A percentile compares a stretch with the other conserved stretches of the same genome.
Conservation (phyloP, 2,113 vertebrate species). For the Oenanthe melanoleuca region DNA sequence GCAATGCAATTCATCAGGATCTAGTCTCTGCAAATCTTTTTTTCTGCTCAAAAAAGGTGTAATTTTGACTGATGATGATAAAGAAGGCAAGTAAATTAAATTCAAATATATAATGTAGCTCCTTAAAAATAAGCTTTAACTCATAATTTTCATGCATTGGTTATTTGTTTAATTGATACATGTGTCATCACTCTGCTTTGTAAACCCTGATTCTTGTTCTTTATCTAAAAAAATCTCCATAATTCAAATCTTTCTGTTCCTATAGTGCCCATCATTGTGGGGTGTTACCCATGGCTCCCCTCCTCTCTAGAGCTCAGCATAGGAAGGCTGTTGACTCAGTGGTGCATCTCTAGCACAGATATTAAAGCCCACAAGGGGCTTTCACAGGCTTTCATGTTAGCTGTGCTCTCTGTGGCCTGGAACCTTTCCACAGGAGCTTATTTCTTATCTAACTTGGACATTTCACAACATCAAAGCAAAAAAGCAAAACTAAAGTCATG, state of each 20-base stretch:
- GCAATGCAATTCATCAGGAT: background rate
- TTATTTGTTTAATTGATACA: background rate
- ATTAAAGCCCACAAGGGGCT: background rate
- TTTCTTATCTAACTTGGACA: slow-evolving; percentile 16
- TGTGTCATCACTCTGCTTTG: rapidly evolving
- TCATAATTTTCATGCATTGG: rapidly evolving
- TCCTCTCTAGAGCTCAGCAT: background rate
- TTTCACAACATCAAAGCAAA: slow-evolving; percentile 28
- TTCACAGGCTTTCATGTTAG: slow-evolving; percentile 9
- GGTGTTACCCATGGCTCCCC: background rate
- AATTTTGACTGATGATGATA: background rate
- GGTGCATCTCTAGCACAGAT: background rate
- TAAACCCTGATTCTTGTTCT: background rate
- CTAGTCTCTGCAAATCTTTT: background rate
- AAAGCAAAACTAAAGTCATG: background rate
- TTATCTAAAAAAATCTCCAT: background rate
- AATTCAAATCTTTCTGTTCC: background rate
- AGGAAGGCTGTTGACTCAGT: rapidly evolving
- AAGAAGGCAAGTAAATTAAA: background rate
- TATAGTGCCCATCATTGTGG: background rate
- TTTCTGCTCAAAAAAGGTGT: background rate
- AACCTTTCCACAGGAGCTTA: background rate
- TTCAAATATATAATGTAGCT: background rate
- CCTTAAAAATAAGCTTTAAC: background rate
- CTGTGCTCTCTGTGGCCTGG: slow-evolving; percentile 18